Percentiles rank a stretch among this genome's conserved stretches.
Evolutionary conservation across 2,113 vertebrate species (phyloP).

Genomic region (Gallinago paraguaiae): DNA sequence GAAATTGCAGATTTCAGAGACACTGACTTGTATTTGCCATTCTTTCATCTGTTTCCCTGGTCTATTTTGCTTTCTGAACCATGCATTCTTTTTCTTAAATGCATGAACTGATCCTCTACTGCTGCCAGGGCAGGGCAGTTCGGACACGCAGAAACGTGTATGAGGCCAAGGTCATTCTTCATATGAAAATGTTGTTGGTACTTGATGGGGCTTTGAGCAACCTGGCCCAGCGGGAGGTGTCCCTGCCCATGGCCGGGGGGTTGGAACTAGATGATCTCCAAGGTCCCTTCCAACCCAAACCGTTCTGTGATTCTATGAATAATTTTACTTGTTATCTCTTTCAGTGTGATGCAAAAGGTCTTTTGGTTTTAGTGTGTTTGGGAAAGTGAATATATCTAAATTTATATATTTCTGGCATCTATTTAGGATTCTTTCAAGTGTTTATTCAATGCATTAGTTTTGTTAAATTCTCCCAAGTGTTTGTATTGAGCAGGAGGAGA

Average conservation of each 20-base stretch:
- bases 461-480: not conserved
- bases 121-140: accelerated
- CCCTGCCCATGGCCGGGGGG: no score
- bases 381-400: not conserved
- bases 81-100: not conserved
- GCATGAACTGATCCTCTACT: not conserved
- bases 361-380: not conserved
- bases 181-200: not conserved
- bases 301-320: not conserved
- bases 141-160: not conserved
- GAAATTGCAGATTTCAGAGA: not conserved
- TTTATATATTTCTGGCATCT: not conserved
- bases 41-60: not conserved
- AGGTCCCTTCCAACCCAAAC: no score
- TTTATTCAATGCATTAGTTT: not conserved
- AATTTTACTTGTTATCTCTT: not conserved
- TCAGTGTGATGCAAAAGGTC: not conserved
- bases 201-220: no score
- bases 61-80: not conserved
- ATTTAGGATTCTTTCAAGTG: not conserved
- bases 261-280: no score
- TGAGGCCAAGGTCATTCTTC: not conserved
- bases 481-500: not conserved
- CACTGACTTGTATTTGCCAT: not conserved
- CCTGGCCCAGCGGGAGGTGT: no score